Conservation (phyloP, 64 coral and sea anemone species). For the Acropora tenuis region DNA sequence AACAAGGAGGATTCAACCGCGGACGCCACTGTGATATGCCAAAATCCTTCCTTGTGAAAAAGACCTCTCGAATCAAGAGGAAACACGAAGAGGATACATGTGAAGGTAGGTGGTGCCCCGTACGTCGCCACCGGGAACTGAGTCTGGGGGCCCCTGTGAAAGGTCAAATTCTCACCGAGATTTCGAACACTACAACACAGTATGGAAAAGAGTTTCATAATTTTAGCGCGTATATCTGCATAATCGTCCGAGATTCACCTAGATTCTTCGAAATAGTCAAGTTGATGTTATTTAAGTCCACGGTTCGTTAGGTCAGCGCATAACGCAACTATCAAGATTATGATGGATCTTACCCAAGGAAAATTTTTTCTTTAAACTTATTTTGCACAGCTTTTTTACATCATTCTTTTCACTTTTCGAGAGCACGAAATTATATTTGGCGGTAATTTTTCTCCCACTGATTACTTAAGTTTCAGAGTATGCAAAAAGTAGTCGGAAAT, state of each 20-base stretch:
- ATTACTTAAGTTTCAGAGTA: constrained; percentile 49
- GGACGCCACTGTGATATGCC: constrained; percentile 48
- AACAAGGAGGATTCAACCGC: not conserved
- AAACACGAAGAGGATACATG: constrained; percentile 34
- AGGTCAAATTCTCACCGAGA: not conserved
- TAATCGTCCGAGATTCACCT: not conserved
- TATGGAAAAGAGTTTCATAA: not conserved
- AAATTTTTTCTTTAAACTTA: not conserved
- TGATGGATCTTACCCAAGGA: too few relatives aligned
- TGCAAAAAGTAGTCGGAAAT: constrained; percentile 45
- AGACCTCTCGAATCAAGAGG: constrained; percentile 54
- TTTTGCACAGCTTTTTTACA: not conserved
- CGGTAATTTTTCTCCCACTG: not conserved
- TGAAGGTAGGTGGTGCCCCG: constrained; percentile 19
- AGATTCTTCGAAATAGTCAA: not conserved
- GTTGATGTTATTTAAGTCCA: constrained; percentile 12
- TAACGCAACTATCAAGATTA: not conserved
- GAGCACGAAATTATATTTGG: not conserved
- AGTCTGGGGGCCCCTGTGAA: not conserved
- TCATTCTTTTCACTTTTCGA: not conserved
- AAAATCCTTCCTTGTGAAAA: constrained; percentile 73
- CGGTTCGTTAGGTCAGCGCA: constrained; percentile 12
- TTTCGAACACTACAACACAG: not conserved
- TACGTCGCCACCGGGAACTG: not conserved
- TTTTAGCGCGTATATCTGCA: not conserved